These are phyloP conservation scores for Mesorhabditis belari DNA, from an alignment of 2,888 invertebrate genomes.

Conservation along the genomic window DNA sequence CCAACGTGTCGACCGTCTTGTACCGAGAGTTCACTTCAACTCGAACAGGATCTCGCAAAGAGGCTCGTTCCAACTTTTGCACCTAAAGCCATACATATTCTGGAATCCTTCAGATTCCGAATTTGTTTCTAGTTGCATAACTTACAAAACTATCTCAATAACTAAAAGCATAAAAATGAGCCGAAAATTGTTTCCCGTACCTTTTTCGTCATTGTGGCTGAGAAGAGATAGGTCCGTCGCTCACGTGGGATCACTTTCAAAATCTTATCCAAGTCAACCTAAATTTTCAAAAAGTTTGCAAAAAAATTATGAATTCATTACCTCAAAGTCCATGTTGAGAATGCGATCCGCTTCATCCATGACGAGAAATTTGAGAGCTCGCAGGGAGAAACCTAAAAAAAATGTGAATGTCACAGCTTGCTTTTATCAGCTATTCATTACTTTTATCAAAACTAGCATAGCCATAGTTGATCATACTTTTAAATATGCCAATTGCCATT, in stretches of 20 bases:
- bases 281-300: not conserved
- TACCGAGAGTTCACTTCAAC: conserved; percentile 85
- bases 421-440: too few relatives aligned
- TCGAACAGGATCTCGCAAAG: conserved; percentile 83
- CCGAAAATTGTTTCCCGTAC: conserved; percentile 37
- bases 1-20: conserved; percentile 91
- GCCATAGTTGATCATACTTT: too few relatives aligned
- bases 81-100: conserved; percentile 56
- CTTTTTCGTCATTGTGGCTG: conserved; percentile 92
- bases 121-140: not conserved
- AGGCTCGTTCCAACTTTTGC: conserved; percentile 89
- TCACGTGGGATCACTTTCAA: conserved; percentile 83
- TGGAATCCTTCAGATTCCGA: not conserved
- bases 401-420: too few relatives aligned
- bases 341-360: conserved; percentile 99
- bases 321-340: conserved; percentile 96
- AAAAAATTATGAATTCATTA: conserved; percentile 46
- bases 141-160: not conserved
- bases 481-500: too few relatives aligned
- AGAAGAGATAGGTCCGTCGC: conserved; percentile 84
- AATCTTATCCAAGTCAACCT: conserved; percentile 77
- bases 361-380: conserved; percentile 72
- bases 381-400: conserved; percentile 74
- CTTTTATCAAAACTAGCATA: too few relatives aligned
- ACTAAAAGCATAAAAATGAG: not conserved